A percentile compares a stretch with the other conserved stretches of the same genome.
These are phyloP conservation scores for Anarhynchus alexandrinus DNA, from an alignment of 2,113 vertebrate genomes.

Conservation along the genomic window DNA sequence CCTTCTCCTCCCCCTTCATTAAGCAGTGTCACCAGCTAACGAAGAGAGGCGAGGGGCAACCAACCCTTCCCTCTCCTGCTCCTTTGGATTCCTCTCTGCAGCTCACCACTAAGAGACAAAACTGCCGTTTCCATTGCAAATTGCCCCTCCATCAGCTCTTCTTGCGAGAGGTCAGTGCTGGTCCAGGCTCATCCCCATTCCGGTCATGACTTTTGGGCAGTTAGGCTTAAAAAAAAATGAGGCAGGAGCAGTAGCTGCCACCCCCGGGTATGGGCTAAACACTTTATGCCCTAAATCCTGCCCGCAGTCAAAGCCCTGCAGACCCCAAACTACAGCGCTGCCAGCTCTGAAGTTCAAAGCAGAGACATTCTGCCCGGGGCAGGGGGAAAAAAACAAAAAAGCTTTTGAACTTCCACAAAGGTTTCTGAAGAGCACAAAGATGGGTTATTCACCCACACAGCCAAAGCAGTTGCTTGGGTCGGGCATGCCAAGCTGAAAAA, in stretches of 20 bases:
- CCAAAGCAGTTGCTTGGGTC: background rate
- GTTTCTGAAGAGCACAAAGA: background rate
- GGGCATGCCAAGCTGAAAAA: background rate
- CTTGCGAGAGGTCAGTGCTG: background rate
- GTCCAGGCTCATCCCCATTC: background rate
- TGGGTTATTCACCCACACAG: fast-evolving
- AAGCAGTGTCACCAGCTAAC: background rate
- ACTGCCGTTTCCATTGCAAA: background rate
- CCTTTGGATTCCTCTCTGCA: background rate
- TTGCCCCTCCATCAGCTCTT: background rate
- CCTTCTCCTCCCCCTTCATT: too few species aligned
- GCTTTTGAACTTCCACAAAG: background rate
- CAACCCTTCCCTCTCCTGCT: background rate
- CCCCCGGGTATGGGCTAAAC: fast-evolving
- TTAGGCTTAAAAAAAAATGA: background rate
- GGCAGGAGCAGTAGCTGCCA: background rate
- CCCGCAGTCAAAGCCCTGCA: background rate
- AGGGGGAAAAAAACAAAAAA: background rate
- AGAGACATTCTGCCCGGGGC: background rate
- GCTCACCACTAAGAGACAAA: background rate
- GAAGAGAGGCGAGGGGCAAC: too few species aligned
- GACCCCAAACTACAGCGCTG: background rate
- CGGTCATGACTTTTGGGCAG: background rate
- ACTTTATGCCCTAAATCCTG: background rate
- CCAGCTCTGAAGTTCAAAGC: background rate